Conservation (phyloP, 2,888 invertebrate species). For the Apodemia hepburni region DNA sequence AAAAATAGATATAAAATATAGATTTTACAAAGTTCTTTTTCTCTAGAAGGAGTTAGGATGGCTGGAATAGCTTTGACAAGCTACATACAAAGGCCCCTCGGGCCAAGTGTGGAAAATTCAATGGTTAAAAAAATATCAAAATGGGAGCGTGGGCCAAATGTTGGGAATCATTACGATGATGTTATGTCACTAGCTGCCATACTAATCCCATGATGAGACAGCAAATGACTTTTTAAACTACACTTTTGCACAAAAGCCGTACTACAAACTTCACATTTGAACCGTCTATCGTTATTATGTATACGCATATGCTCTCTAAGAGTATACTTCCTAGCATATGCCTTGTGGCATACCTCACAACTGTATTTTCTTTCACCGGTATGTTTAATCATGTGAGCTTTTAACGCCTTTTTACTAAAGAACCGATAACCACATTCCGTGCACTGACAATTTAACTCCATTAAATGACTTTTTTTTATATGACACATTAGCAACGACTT, state of each 20-base stretch:
- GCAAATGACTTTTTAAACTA: constrained; percentile 59
- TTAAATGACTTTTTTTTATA: constrained; percentile 68
- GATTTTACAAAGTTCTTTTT: too few species aligned
- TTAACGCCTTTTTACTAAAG: constrained; percentile 74
- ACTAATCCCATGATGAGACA: constrained; percentile 62
- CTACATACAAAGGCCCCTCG: too few species aligned
- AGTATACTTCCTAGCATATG: constrained; percentile 61
- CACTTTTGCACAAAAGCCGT: constrained; percentile 65
- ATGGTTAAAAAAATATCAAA: too few species aligned
- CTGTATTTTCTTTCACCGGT: constrained; percentile 61
- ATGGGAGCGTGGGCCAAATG: too few species aligned
- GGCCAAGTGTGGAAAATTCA: too few species aligned
- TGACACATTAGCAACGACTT: constrained; percentile 63
- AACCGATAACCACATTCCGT: constrained; percentile 72
- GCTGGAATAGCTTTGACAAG: too few species aligned
- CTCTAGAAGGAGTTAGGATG: too few species aligned
- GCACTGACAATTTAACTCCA: constrained; percentile 69
- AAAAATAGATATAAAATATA: too few species aligned
- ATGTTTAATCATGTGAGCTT: constrained; percentile 73
- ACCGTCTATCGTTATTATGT: constrained; percentile 62
- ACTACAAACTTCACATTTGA: constrained; percentile 54
- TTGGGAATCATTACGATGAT: constrained; percentile 22
- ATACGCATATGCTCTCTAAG: constrained; percentile 62
- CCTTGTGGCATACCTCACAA: constrained; percentile 61
- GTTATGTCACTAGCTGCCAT: constrained; percentile 54